Base-by-base conservation (phyloP, 2,888 invertebrate genomes). In the Andrena trimmerana region DNA sequence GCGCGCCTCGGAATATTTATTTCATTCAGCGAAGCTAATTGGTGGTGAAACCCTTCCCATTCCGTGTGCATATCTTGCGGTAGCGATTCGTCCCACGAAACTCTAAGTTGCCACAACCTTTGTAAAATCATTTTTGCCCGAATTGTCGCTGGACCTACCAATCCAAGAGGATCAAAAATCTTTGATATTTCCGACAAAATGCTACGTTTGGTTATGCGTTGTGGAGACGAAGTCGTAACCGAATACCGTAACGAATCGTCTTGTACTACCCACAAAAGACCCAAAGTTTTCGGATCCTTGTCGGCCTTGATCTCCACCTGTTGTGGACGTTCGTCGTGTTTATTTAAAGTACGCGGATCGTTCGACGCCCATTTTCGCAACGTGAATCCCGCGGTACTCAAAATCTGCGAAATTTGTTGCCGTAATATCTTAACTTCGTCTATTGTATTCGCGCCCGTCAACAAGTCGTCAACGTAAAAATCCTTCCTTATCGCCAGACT, bases 261-360 rank as follows among this genome's bases (percentile, higher is more conserved):
- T 0, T 4, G 48, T 1, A 42, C 4, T 3, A 33, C 16, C 72
- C 66, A 78, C 7, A 36, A n/a, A 24, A 78, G n/a, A 4, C 68
- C 78, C 13, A 74, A 42, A 0, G 79, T 79, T 27, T 65, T 69
- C 20, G 33, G 5, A 20, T 42, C 60, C 1, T 62, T 48, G 2
- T 71, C n/a, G 1, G 20, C 29, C 7, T 7, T 50, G 13, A 48
- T 27, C 48, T 20, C n/a, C 8, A 20, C 54, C 24, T 20, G n/a
- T n/a, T 33, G 4, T 20, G 2, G 4, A 7, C 1, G 16, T 8
- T 20, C 5, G 5, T 2, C 13, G 20, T 16, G 2, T 1, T 48
- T 1, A 1, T 29, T n/a, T 3, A 31, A 7, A 5, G 42, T 13
- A 10, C 0, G 8, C 27, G 27, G 10, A n/a, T 27, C 60, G 2